Percentiles rank a stretch among this genome's conserved stretches.
These are phyloP conservation scores for Exocentrus adspersus DNA, from an alignment of 2,888 invertebrate species.

Conservation along the genomic window DNA sequence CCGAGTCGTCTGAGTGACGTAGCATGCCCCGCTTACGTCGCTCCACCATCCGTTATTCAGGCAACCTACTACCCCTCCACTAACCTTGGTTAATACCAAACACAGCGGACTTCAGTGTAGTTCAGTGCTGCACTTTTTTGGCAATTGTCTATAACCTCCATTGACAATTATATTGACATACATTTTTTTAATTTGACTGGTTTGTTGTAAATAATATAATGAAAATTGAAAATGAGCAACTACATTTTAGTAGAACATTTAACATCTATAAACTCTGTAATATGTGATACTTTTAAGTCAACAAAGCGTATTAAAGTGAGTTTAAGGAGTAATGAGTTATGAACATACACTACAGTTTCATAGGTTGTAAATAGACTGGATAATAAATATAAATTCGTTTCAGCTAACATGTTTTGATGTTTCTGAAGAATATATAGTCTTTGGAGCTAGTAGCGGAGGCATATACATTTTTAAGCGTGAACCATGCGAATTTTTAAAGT, in stretches of 20 bases:
- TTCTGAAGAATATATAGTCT: constrained; percentile 76
- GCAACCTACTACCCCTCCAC: too few relatives aligned
- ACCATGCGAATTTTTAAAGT: constrained; percentile 79
- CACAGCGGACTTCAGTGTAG: too few relatives aligned
- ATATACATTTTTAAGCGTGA: constrained; percentile 80
- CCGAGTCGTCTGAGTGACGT: too few relatives aligned
- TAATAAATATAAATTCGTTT: constrained; percentile 57
- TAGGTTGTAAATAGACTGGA: constrained; percentile 5
- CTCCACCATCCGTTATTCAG: too few relatives aligned
- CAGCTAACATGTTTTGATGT: constrained; percentile 83
- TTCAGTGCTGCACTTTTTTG: too few relatives aligned
- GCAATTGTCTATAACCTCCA: too few relatives aligned
- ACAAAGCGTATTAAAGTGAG: constrained; percentile 79
- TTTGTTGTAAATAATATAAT: too few relatives aligned
- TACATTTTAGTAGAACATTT: constrained; percentile 56
- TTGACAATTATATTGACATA: too few relatives aligned
- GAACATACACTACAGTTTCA: constrained; percentile 3
- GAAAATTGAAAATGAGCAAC: constrained; percentile 51
- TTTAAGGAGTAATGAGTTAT: background rate
- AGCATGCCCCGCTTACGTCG: too few relatives aligned
- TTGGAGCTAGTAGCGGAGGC: constrained; percentile 86
- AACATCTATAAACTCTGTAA: constrained; percentile 67
- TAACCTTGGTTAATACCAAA: too few relatives aligned
- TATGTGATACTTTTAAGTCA: constrained; percentile 71
- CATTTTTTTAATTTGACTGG: too few relatives aligned